phyloP scores from a whole-genome alignment of 1,140 invertebrate species.

The Hetaerina americana region DNA sequence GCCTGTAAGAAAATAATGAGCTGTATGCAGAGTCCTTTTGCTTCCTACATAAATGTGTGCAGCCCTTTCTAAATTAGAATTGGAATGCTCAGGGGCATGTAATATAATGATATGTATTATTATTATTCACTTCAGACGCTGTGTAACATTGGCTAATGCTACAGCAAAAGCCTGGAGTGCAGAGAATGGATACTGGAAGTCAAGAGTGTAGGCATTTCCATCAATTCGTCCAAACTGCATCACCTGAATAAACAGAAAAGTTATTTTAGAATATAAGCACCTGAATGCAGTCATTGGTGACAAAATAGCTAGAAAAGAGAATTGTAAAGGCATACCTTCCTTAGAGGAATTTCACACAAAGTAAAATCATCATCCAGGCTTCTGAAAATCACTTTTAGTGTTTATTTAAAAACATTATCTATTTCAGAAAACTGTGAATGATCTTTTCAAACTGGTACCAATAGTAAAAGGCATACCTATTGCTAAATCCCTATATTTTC shows the following conservation, averaged over 20 bases:
- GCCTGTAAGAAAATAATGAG: background rate
- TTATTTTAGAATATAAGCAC: constrained; percentile 3
- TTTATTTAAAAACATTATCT: too few relatives aligned
- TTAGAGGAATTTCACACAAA: too few relatives aligned
- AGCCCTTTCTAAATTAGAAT: background rate
- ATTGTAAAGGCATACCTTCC: too few relatives aligned
- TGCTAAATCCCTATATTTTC: too few relatives aligned
- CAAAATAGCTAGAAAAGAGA: too few relatives aligned
- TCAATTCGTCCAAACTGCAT: constrained; percentile 99
- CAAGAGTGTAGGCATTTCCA: constrained; percentile 94
- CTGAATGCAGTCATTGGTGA: background rate
- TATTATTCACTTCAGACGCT: constrained; percentile 83
- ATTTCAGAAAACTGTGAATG: too few relatives aligned
- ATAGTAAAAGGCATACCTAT: too few relatives aligned
- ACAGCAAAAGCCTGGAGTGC: constrained; percentile 97
- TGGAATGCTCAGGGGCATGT: background rate
- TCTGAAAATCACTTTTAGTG: too few relatives aligned
- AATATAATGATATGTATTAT: background rate
- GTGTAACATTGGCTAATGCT: constrained; percentile 95
- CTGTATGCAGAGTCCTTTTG: background rate
- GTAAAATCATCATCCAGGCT: too few relatives aligned
- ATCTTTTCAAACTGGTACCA: too few relatives aligned
- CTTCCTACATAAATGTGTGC: background rate
- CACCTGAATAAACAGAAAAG: constrained; percentile 48
- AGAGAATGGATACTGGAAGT: constrained; percentile 98